phyloP scores from a whole-genome alignment of 2,113 vertebrate genomes.

The Trichechus manatus region DNA sequence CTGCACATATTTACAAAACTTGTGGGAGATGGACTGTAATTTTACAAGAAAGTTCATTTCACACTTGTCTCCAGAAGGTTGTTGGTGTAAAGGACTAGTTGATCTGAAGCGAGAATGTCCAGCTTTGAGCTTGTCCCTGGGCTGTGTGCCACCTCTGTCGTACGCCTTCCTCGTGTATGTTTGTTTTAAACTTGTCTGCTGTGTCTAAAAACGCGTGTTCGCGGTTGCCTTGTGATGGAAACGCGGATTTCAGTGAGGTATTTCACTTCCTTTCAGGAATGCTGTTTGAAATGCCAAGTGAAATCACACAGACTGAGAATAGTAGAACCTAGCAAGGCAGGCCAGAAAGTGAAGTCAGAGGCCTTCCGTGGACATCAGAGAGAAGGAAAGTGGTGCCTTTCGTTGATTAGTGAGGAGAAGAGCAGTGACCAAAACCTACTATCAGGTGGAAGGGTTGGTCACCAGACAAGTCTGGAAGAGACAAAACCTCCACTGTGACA shows the following conservation, averaged over 20 bases:
- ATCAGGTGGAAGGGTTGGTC: conserved; percentile 25
- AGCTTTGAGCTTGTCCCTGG: not conserved
- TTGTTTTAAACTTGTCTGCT: conserved; percentile 6
- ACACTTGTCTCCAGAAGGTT: not conserved
- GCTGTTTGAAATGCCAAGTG: not conserved
- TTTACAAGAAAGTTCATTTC: conserved; percentile 12
- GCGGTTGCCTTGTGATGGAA: not conserved
- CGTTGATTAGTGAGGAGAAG: conserved; percentile 47
- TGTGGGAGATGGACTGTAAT: conserved; percentile 12
- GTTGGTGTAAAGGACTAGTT: not conserved
- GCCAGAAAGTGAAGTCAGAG: not conserved
- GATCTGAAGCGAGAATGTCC: not conserved
- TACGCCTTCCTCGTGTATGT: not conserved
- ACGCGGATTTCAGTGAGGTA: conserved; percentile 46
- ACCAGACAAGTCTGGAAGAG: conserved; percentile 39
- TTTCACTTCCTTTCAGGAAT: conserved; percentile 42
- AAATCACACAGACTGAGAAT: not conserved
- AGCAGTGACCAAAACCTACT: conserved; percentile 60
- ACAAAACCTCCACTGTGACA: conserved; percentile 6
- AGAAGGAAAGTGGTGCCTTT: not conserved
- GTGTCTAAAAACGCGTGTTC: not conserved
- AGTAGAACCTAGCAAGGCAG: not conserved
- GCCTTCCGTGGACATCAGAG: not conserved
- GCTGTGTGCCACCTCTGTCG: not conserved
- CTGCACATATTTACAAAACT: conserved; percentile 10